Evolutionary conservation across 2,888 invertebrate species (phyloP).

Genomic region (Lasioglossum figueresi): DNA sequence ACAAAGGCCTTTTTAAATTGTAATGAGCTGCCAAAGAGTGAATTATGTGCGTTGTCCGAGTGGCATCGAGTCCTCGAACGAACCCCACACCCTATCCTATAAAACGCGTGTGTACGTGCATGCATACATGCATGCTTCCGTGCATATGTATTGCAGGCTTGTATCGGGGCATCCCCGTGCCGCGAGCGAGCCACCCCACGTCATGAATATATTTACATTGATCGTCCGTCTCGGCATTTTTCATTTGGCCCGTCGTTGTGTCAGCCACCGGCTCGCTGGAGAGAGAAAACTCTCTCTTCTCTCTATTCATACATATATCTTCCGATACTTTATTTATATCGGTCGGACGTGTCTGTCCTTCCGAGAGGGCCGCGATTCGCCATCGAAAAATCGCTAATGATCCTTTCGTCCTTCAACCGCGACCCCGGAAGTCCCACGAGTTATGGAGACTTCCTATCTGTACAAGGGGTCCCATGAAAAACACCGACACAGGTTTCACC

Average conservation of each 20-base stretch:
- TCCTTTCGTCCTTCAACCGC: slow-evolving; percentile 50
- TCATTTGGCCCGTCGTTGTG: slow-evolving; percentile 76
- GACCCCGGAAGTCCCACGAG: slow-evolving; percentile 36
- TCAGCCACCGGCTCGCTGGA: slow-evolving; percentile 59
- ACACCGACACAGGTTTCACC: too few species aligned
- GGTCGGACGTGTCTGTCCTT: slow-evolving; percentile 71
- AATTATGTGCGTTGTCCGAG: slow-evolving; percentile 82
- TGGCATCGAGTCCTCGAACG: slow-evolving; percentile 78
- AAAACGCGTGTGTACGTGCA: slow-evolving; percentile 63
- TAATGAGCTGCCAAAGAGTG: slow-evolving; percentile 84
- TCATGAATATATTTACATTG: slow-evolving; percentile 84
- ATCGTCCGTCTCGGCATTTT: slow-evolving; percentile 82
- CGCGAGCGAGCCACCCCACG: slow-evolving; percentile 78
- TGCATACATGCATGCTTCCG: neutral
- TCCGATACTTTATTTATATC: slow-evolving; percentile 81
- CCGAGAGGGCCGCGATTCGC: slow-evolving; percentile 63
- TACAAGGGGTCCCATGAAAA: too few species aligned
- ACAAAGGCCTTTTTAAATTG: slow-evolving; percentile 83
- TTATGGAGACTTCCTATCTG: neutral
- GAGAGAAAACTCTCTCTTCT: slow-evolving; percentile 45
- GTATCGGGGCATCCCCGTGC: slow-evolving; percentile 62
- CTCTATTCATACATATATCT: slow-evolving; percentile 62
- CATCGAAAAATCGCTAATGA: slow-evolving; percentile 64
- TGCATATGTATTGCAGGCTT: slow-evolving; percentile 16
- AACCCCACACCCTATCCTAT: slow-evolving; percentile 67